Evolutionary conservation across 2,113 vertebrate species (phyloP), one percentile per base, ranked within the genome.

Genomic region (Setophaga kirtlandii): DNA sequence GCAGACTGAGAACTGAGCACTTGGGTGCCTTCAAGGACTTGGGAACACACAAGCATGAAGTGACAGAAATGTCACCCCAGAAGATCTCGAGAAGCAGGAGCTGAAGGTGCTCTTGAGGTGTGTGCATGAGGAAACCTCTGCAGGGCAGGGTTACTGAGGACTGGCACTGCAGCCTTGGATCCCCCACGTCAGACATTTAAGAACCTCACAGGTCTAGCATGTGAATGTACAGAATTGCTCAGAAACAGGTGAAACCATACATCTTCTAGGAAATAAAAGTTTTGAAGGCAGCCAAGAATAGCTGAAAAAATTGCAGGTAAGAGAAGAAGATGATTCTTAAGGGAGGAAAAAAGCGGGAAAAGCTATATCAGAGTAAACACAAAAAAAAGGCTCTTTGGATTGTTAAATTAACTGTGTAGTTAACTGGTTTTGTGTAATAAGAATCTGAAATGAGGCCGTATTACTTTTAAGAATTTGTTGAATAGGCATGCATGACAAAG

Each of bases 1-100:
- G 49, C 60, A n/a, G 46, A 25, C 20, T 69, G 64, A 83, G 74
- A 91, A 60, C 33, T 3, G 47, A 73, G 44, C 5, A 10, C 22
- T 20, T 41, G 0, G 1, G 28, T 55, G 44, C 17, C 35, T 37
- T 24, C 8, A 25, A 63, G 31, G 47, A 12, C 67, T 73, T 28
- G 23, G 53, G 17, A 68, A 3, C 2, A 11, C 25, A 13, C 3
- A 5, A 12, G 8, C 1, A 1, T 2, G n/a, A 7, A n/a, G 30
- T 3, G n/a, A 15, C 12, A 64, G 28, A 59, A 87, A 28, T 12
- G 11, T 44, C 41, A 15, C 3, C 24, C 4, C 2, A 1, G 6
- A 18, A 39, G 30, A n/a, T 10, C 24, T 49, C 0, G 0, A 37
- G 22, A 22, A 67, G 42, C 12, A 53, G 58, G 44, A 62, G 47